Base-by-base conservation (phyloP, 2,797 vertebrate genomes). In the Argyrosomus regius region DNA sequence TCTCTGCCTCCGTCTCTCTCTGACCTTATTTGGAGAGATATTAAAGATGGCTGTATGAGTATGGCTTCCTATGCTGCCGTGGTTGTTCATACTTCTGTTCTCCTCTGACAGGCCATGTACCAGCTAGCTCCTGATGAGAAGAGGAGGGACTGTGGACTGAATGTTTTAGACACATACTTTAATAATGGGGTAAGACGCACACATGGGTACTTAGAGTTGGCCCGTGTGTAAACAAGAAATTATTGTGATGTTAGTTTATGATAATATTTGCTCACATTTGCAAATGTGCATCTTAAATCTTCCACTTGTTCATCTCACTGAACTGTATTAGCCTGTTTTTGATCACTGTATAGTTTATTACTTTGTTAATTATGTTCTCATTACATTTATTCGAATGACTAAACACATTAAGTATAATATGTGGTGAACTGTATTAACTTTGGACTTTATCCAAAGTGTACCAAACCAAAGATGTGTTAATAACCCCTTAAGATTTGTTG, bases 81-180 rank as follows among this genome's bases (percentile, higher is more conserved):
- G 18, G 81, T 62, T 43, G 8, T 64, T 86, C 50, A 84, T 69
- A 22, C 69, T 61, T 82, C 5, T 89, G 26, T 79, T 87, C 58
- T 76, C 61, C 64, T 79, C 58, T 13, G 43, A 56, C 89, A 98
- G 98, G 96, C 96, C 56, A 95, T 96, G 66, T 99, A 98, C 83
- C 97, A 97, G 90, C 95, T 98, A 63, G 95, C 97, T 46, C 91
- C 96, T 5, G 97, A 98, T 39, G 97, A 98, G 92, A 96, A 97
- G 89, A 96, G 95, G 61, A 95, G 94, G 92, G 95, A 95, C 78
- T 94, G 75, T 73, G 97, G 96, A 87, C 89, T 97, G 91, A 95
- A 94, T 84, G 88, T 98, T 94, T 89, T 98, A 88, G 94, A 96
- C 91, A 96, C 91, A 0, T 98, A 97, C 96, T 97, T 98, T 91